A percentile compares a stretch with the other conserved stretches of the same genome.
Evolutionary conservation across 2,888 invertebrate species (phyloP).

Genomic region (Sinohyriopsis cumingii): DNA sequence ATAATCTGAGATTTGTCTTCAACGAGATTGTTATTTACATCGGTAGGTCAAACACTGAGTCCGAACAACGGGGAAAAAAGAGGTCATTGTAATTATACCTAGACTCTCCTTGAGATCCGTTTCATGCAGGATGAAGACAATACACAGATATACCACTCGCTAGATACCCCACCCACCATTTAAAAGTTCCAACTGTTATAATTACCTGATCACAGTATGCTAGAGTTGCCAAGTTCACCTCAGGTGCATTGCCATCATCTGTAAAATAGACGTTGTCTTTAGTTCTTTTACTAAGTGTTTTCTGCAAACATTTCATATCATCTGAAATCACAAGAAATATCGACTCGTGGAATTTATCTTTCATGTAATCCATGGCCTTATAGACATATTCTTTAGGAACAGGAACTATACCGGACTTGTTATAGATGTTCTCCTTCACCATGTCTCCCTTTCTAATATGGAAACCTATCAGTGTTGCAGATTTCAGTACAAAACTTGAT

Average conservation of each 20-base stretch:
- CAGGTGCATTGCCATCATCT: not conserved
- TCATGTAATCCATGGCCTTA: conserved; percentile 15
- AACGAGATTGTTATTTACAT: too few species aligned
- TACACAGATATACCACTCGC: conserved; percentile 21
- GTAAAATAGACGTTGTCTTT: too few species aligned
- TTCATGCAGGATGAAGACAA: conserved; percentile 14
- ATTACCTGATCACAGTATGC: conserved; percentile 24
- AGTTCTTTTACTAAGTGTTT: too few species aligned
- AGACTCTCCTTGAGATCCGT: conserved; percentile 19
- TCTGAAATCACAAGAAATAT: conserved; percentile 28
- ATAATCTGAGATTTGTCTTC: too few species aligned
- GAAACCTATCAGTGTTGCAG: conserved; percentile 12
- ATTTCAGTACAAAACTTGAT: not conserved
- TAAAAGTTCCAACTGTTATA: conserved; percentile 24
- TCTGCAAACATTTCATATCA: conserved; percentile 17
- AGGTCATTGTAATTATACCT: conserved; percentile 12
- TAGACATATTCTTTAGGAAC: conserved; percentile 19
- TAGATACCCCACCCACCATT: conserved; percentile 34
- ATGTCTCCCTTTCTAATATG: conserved; percentile 27
- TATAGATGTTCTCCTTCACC: not conserved
- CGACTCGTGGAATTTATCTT: conserved; percentile 5
- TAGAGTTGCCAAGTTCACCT: conserved; percentile 20
- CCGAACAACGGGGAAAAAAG: conserved; percentile 22
- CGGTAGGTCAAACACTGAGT: not conserved
- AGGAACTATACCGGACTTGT: not conserved